Percentiles rank a stretch among this genome's conserved stretches.
These are phyloP conservation scores for Thamnaconus septentrionalis DNA, from an alignment of 2,113 vertebrate species.

Conservation along the genomic window DNA sequence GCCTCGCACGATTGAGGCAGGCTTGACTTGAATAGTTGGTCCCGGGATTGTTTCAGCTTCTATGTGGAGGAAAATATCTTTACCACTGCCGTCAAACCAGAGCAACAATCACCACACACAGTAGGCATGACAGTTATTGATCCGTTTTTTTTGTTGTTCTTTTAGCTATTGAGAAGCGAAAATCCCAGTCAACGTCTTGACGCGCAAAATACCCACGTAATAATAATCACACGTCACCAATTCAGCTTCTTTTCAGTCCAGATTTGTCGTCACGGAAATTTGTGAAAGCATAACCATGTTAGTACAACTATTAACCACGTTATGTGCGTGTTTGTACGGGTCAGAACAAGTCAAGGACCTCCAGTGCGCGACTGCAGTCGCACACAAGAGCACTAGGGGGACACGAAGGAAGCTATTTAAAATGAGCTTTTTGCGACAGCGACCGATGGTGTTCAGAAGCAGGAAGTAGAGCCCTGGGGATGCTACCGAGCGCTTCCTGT, in stretches of 20 bases:
- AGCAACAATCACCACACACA: slow-evolving; percentile 2
- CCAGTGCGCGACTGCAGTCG: not conserved
- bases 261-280: slow-evolving; percentile 77
- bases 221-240: not conserved
- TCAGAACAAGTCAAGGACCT: slow-evolving; percentile 19
- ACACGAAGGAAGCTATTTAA: no score
- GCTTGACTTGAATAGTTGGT: not conserved
- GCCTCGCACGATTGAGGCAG: slow-evolving; percentile 8
- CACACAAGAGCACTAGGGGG: not conserved
- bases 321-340: slow-evolving; percentile 75
- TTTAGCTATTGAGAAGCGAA: not conserved
- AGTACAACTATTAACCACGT: slow-evolving; percentile 38
- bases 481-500: not conserved
- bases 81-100: slow-evolving; percentile 31
- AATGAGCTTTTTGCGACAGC: no score
- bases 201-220: not conserved
- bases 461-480: not conserved
- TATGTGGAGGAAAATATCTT: no score
- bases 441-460: no score
- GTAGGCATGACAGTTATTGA: not conserved
- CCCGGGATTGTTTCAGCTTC: no score
- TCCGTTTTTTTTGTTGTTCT: not conserved
- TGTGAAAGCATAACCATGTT: slow-evolving; percentile 23
- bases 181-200: not conserved
- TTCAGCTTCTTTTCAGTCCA: slow-evolving; percentile 37